These are phyloP conservation scores for Limonius californicus DNA, from an alignment of 1,140 invertebrate species.

Conservation along the genomic window DNA sequence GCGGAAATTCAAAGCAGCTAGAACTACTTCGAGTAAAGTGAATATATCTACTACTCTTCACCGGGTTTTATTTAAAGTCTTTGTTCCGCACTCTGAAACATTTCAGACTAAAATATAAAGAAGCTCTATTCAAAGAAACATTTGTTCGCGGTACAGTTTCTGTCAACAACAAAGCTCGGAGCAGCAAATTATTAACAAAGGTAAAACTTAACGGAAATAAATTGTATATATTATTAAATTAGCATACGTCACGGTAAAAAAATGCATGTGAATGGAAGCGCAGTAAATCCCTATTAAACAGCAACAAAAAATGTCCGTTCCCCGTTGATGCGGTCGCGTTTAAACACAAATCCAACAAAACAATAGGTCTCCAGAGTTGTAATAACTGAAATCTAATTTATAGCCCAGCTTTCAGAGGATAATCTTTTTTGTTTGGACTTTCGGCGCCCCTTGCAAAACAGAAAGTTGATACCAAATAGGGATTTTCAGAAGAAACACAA, in stretches of 20 bases:
- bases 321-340: not conserved
- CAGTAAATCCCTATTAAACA: not conserved
- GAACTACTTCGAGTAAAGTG: constrained; percentile 42
- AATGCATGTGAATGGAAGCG: not conserved
- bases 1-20: not conserved
- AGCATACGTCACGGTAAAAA: too few relatives aligned
- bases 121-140: too few relatives aligned
- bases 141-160: too few relatives aligned
- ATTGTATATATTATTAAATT: too few relatives aligned
- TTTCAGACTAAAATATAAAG: constrained; percentile 62
- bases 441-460: not conserved
- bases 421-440: not conserved
- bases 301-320: not conserved
- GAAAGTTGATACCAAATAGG: not conserved
- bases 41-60: constrained; percentile 40
- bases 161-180: too few relatives aligned
- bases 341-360: not conserved
- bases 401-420: not conserved
- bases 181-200: too few relatives aligned
- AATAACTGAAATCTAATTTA: not conserved
- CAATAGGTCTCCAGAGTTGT: not conserved
- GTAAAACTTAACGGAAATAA: too few relatives aligned
- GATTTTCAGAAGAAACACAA: not conserved
- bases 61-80: constrained; percentile 46
- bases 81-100: too few relatives aligned